Base-by-base conservation (phyloP, 2,113 vertebrate species). In the Phycodurus eques region DNA sequence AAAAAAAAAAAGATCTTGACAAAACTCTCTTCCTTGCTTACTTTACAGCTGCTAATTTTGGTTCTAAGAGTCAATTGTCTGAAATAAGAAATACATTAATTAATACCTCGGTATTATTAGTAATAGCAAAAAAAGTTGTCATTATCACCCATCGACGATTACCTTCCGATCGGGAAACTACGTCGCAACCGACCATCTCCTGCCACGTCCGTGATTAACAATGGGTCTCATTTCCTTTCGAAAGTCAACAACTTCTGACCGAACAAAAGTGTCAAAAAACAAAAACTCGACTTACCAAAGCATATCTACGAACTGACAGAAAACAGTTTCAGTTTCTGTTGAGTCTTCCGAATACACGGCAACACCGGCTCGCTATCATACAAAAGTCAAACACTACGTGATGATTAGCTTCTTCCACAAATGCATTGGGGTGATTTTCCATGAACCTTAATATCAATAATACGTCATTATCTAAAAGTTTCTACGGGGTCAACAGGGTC, bases 291-390 rank as follows among this genome's bases (percentile, higher is more conserved):
- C 51, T n/a, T 8, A 54, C 19, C 19, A 2, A 53, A 53, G 19
- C 19, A 20, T 53, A 19, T 39, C 6, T 3, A 39, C 35, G 35
- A 39, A 6, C 35, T 39, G 35, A 39, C 35, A 19, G 49, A n/a
- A 56, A 56, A 47, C 61, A 74, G n/a, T 71, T 35, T 63, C 43
- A 74, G 42, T 68, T 70, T 68, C 51, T 19, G 19, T 53, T 53
- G 49, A 53, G 5, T 49, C 35, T 47, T 47, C 46, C 13, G 11
- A 47, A 47, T n/a, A 20, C 19, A 54, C 1, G 53, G 20, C 53
- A n/a, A 10, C 22, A 13, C 20, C 3, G 22, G 19, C 11, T 27
- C 17, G 22, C 5, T 27, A 57, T 9, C 11, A 4, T 57, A 8
- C 0, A 2, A 3, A 27, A 57, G 11, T 27, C 35, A 39, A 39